phyloP scores from a whole-genome alignment of 1,140 invertebrate genomes.

The Neodiprion lecontei region DNA sequence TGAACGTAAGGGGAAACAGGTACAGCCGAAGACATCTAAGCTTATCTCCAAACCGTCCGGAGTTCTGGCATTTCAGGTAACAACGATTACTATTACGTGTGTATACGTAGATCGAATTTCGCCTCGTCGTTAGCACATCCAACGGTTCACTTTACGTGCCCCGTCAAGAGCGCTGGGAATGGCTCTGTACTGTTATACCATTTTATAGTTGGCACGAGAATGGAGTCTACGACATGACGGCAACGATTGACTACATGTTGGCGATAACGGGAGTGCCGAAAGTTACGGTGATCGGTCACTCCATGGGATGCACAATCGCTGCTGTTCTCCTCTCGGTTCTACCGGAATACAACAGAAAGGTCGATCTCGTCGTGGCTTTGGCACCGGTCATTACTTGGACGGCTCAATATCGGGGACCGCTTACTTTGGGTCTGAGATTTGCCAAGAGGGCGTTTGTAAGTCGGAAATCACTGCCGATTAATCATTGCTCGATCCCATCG shows the following conservation, averaged over 20 bases:
- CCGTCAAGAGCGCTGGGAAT: too few species aligned
- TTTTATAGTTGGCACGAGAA: slow-evolving; percentile 64
- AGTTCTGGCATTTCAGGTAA: slow-evolving; percentile 66
- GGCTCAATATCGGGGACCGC: slow-evolving; percentile 42
- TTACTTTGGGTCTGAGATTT: slow-evolving; percentile 40
- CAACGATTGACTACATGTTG: slow-evolving; percentile 66
- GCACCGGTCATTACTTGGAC: slow-evolving; percentile 61
- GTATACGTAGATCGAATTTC: too few species aligned
- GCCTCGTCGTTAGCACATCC: too few species aligned
- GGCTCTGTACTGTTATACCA: too few species aligned
- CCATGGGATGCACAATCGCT: slow-evolving; percentile 51
- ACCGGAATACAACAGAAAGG: slow-evolving; percentile 60
- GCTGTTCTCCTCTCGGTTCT: slow-evolving; percentile 57
- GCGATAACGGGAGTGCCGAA: slow-evolving; percentile 56
- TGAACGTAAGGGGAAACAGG: slow-evolving; percentile 72
- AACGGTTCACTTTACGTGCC: too few species aligned
- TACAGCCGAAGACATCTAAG: slow-evolving; percentile 65
- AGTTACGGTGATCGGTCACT: slow-evolving; percentile 60
- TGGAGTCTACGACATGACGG: slow-evolving; percentile 66
- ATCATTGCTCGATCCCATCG: too few species aligned
- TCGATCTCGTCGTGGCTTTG: slow-evolving; percentile 58
- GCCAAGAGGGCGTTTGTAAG: slow-evolving; percentile 48
- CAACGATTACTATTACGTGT: neutral
- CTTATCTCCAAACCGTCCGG: slow-evolving; percentile 55
- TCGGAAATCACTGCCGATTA: neutral